Evolutionary conservation across 1,140 invertebrate species (phyloP).

Genomic region (Drosophila sp.): DNA sequence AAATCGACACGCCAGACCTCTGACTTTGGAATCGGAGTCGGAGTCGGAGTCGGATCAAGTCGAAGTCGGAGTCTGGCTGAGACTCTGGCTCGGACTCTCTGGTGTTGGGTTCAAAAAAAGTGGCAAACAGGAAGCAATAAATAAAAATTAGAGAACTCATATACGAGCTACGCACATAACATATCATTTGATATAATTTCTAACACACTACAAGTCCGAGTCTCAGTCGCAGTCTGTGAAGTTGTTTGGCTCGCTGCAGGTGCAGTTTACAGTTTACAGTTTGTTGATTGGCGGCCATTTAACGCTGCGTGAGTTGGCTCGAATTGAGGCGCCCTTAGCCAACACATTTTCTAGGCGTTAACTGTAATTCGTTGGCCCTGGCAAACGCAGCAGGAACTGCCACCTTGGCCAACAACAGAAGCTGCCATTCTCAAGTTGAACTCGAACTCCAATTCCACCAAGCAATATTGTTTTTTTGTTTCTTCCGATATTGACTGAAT

Average conservation of each 20-base stretch:
- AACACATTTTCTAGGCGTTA: slow-evolving; percentile 74
- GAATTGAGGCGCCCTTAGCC: slow-evolving; percentile 51
- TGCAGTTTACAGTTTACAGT: slow-evolving; percentile 49
- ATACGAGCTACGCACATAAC: slow-evolving; percentile 46
- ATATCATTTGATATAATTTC: slow-evolving; percentile 80
- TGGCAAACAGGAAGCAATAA: slow-evolving; percentile 72
- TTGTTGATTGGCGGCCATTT: slow-evolving; percentile 72
- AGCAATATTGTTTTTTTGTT: slow-evolving; percentile 39
- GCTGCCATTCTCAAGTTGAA: slow-evolving; percentile 29
- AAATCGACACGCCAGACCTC: slow-evolving; percentile 23
- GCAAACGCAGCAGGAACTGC: slow-evolving; percentile 75
- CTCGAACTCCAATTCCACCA: no score
- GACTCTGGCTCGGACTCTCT: no score
- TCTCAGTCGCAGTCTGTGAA: neutral
- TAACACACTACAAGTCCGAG: slow-evolving; percentile 48
- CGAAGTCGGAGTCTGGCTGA: neutral
- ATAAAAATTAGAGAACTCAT: slow-evolving; percentile 76
- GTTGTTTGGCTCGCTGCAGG: slow-evolving; percentile 52
- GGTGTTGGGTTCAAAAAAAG: slow-evolving; percentile 22
- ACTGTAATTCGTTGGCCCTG: slow-evolving; percentile 63
- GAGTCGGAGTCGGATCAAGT: neutral
- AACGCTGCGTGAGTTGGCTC: slow-evolving; percentile 76
- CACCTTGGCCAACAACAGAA: slow-evolving; percentile 56
- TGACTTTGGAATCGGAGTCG: neutral
- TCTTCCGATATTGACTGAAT: neutral